A percentile compares a stretch with the other conserved stretches of the same genome.
These are phyloP conservation scores for Arothron firmamentum DNA, from an alignment of 2,113 vertebrate species.

Conservation along the genomic window DNA sequence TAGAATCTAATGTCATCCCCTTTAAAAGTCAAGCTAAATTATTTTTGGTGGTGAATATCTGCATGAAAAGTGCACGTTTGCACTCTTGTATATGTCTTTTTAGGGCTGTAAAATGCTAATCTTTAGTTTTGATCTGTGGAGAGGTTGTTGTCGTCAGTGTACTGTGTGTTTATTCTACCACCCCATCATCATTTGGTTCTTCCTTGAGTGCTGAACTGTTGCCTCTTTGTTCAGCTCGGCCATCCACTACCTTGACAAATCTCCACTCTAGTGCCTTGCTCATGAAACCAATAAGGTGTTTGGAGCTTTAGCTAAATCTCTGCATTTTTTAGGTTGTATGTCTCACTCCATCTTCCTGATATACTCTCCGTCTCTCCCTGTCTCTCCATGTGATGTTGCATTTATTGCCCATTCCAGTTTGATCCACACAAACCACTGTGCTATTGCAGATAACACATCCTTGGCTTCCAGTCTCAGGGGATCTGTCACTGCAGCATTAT, in stretches of 20 bases:
- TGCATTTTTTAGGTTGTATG: constrained; percentile 17
- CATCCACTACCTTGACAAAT: constrained; percentile 29
- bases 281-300: constrained; percentile 48
- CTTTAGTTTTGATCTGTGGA: background rate
- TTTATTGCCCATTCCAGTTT: constrained; percentile 47
- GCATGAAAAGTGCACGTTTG: too few species aligned
- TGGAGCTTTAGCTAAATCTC: constrained; percentile 57
- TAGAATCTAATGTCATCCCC: constrained; percentile 1
- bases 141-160: background rate
- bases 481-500: constrained; percentile 43
- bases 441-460: constrained; percentile 51
- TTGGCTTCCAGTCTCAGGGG: constrained; percentile 31
- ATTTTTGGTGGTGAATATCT: too few species aligned
- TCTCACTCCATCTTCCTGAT: constrained; percentile 3
- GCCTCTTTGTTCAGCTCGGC: constrained; percentile 5
- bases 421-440: constrained; percentile 49
- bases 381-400: constrained; percentile 5
- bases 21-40: too few species aligned
- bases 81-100: too few species aligned
- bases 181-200: background rate
- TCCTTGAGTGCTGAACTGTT: constrained; percentile 6
- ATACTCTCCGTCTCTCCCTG: constrained; percentile 1
- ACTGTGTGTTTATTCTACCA: background rate
- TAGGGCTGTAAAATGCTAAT: too few species aligned
- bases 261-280: constrained; percentile 31